A percentile compares a stretch with the other conserved stretches of the same genome.
Evolutionary conservation across 2,797 vertebrate species (phyloP).

Genomic region (Sebastes steindachneri): DNA sequence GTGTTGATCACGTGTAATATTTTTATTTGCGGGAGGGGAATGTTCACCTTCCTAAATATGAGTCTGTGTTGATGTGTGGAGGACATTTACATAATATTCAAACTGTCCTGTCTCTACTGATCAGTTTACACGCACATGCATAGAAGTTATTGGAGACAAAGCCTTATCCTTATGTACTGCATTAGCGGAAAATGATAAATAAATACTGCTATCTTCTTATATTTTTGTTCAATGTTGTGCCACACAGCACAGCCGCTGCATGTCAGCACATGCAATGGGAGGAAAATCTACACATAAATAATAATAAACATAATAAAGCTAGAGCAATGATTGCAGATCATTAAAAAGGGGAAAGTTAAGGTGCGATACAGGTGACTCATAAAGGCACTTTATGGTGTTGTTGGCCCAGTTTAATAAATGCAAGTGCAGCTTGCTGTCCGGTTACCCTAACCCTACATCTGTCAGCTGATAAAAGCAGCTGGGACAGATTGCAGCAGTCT

Average conservation of each 20-base stretch:
- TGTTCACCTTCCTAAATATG: background rate
- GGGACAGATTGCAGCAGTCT: conserved; percentile 12
- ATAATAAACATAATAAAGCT: background rate
- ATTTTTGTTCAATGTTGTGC: background rate
- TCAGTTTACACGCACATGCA: background rate
- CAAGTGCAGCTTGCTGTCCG: background rate
- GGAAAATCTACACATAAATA: background rate
- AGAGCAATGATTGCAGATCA: background rate
- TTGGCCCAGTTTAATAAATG: conserved; percentile 2
- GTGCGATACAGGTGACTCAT: background rate
- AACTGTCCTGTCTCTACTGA: background rate
- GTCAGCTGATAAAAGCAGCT: conserved; percentile 31
- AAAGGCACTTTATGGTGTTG: background rate
- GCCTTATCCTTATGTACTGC: too few relatives aligned
- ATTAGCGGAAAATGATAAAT: background rate
- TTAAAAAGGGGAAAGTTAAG: background rate
- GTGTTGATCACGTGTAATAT: background rate
- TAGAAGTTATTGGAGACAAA: background rate
- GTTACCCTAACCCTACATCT: conserved; percentile 21
- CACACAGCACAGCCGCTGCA: background rate
- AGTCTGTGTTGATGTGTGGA: background rate
- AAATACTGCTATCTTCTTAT: background rate
- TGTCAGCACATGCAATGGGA: background rate
- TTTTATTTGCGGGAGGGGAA: background rate
- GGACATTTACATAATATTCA: background rate